A percentile compares a stretch with the other conserved stretches of the same genome.
phyloP scores from a whole-genome alignment of 2,113 vertebrate species.

The Barnardius zonarius region DNA sequence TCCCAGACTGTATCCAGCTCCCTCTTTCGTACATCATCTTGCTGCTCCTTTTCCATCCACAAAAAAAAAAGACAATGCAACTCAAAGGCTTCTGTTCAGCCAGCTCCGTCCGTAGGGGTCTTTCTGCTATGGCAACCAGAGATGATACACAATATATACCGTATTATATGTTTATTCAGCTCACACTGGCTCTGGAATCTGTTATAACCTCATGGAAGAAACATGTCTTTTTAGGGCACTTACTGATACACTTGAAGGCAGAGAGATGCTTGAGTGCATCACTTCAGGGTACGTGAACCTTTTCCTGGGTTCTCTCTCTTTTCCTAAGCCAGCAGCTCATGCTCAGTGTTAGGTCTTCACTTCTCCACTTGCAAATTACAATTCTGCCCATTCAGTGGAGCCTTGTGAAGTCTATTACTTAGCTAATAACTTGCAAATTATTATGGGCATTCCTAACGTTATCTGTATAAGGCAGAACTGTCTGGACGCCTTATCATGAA shows the following conservation, averaged over 20 bases:
- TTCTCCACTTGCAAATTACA: background rate
- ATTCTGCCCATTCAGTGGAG: background rate
- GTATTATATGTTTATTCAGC: background rate
- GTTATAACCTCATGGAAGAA: background rate
- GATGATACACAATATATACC: background rate
- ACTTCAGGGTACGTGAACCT: background rate
- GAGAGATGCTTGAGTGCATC: background rate
- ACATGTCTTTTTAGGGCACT: background rate
- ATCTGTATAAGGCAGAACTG: background rate
- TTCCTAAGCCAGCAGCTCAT: background rate
- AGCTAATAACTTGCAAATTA: conserved; percentile 14
- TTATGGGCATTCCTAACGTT: background rate
- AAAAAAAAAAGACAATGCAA: background rate
- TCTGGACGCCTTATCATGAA: background rate
- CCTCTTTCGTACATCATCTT: background rate
- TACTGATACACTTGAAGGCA: background rate
- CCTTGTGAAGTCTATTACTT: background rate
- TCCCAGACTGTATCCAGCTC: background rate
- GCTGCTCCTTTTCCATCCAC: background rate
- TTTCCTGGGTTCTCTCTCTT: background rate
- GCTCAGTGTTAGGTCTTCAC: background rate
- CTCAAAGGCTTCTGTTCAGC: background rate
- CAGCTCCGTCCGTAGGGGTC: background rate
- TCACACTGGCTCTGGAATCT: background rate
- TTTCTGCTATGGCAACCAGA: background rate